phyloP scores from a whole-genome alignment of 2,797 vertebrate species.

The Sebastes trivittatus region DNA sequence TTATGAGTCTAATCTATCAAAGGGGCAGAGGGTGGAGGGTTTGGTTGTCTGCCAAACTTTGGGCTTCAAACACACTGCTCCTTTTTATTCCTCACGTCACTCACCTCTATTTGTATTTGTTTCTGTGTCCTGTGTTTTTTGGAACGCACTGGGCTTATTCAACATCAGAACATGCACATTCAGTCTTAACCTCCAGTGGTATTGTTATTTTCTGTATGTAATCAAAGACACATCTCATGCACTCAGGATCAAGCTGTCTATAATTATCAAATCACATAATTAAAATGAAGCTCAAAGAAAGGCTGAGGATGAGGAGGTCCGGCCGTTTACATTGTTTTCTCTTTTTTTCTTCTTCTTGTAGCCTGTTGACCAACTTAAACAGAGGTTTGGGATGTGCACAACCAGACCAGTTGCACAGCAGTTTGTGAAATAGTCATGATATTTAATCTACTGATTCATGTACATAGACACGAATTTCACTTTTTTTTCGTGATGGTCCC shows the following conservation, averaged over 20 bases:
- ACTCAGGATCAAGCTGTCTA: neutral
- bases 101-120: neutral
- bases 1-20: constrained; percentile 9
- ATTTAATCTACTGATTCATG: no score
- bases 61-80: neutral
- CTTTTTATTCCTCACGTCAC: neutral
- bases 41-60: constrained; percentile 7
- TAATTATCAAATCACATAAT: neutral
- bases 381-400: neutral
- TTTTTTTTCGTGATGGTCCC: no score
- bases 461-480: no score
- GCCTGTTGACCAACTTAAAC: neutral
- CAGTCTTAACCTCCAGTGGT: neutral
- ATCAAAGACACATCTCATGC: neutral
- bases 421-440: no score
- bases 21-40: neutral
- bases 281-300: neutral
- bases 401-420: no score
- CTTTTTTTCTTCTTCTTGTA: no score
- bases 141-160: neutral
- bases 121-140: neutral
- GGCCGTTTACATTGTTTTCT: no score
- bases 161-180: neutral
- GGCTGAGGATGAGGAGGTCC: neutral
- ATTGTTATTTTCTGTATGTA: neutral